Evolutionary conservation across 2,113 vertebrate genomes (phyloP).

Genomic region (Psittacula cyanocephala): DNA sequence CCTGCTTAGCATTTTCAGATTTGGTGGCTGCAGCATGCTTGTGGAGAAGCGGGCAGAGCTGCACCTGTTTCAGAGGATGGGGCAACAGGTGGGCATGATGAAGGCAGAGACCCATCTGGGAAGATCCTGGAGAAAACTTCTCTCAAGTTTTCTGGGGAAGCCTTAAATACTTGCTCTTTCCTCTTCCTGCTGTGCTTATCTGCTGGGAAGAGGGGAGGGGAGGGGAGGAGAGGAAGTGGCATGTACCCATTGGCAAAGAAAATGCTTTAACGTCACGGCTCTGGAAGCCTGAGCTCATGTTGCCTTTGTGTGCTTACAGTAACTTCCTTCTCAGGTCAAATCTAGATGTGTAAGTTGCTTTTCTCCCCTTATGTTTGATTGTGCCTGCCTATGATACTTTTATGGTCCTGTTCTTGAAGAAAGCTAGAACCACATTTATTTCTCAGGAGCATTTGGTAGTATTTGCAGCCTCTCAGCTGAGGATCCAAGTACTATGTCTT

Average conservation of each 20-base stretch:
- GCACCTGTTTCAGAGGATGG: neutral
- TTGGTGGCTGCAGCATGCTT: neutral
- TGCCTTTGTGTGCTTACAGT: neutral
- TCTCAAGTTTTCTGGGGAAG: neutral
- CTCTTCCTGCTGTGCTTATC: neutral
- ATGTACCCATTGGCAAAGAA: rapidly evolving
- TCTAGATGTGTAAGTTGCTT: neutral
- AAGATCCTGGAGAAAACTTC: neutral
- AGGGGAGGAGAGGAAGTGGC: neutral
- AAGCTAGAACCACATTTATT: neutral
- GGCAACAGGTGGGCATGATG: neutral
- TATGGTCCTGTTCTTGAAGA: neutral
- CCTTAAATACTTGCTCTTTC: neutral
- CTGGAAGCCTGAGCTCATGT: neutral
- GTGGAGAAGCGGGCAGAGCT: neutral
- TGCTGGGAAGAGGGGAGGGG: neutral
- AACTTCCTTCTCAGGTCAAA: neutral
- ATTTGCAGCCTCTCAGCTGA: neutral
- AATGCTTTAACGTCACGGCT: neutral
- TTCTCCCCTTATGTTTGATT: neutral
- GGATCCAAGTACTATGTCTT: neutral
- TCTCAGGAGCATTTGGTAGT: neutral
- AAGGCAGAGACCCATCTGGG: neutral
- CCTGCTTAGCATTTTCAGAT: neutral
- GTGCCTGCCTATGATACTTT: neutral